Evolutionary conservation across 2,113 vertebrate genomes (phyloP).

Genomic region (Aptenodytes patagonicus): DNA sequence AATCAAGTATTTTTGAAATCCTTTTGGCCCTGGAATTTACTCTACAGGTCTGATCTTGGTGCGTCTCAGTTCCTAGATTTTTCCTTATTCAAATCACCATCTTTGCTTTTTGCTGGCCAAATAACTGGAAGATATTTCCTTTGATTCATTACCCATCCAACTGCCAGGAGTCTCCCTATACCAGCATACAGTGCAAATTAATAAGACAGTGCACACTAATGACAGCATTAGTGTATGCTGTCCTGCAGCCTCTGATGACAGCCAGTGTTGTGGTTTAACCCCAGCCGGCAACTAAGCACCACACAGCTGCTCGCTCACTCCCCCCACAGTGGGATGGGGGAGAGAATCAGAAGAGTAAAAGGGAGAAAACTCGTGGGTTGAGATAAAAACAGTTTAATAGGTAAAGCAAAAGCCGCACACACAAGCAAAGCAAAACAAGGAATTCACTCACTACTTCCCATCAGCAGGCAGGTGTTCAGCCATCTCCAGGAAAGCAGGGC

Average conservation of each 20-base stretch:
- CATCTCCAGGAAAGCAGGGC: no score
- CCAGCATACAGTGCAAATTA: background rate
- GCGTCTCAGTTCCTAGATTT: background rate
- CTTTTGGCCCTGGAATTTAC: background rate
- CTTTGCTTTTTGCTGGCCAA: background rate
- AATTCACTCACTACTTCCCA: no score
- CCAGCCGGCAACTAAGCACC: no score
- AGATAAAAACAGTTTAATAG: no score
- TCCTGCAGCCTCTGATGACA: background rate
- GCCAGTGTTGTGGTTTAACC: background rate
- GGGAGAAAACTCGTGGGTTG: no score
- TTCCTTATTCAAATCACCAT: background rate
- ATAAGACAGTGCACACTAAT: background rate
- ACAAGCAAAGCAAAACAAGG: no score
- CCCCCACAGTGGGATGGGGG: no score
- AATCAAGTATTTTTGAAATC: background rate
- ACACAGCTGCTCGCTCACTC: no score
- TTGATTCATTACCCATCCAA: background rate
- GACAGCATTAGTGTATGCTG: background rate
- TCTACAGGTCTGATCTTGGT: background rate
- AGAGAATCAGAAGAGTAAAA: no score
- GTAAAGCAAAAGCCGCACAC: no score
- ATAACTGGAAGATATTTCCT: background rate
- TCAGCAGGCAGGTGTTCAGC: no score
- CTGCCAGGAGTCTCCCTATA: background rate